Evolutionary conservation across 1,140 invertebrate genomes (phyloP).

Genomic region (Leptopilina clavipes): DNA sequence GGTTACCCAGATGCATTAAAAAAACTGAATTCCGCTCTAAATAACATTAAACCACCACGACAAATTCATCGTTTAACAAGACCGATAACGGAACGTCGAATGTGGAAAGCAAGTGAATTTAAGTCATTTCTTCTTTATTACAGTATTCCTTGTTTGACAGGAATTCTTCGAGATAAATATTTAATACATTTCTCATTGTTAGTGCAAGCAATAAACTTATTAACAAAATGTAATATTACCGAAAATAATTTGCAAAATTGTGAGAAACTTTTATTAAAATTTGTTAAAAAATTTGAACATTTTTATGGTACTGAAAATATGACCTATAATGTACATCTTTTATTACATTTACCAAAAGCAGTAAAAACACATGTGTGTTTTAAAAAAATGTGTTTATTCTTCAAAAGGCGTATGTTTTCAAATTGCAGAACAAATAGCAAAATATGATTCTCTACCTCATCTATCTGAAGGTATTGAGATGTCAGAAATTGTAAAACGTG

Average conservation of each 20-base stretch:
- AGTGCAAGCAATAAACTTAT: background rate
- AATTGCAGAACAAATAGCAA: background rate
- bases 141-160: background rate
- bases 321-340: conserved; percentile 14
- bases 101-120: background rate
- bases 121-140: conserved; percentile 19
- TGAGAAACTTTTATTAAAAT: background rate
- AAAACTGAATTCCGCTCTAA: background rate
- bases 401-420: conserved; percentile 4
- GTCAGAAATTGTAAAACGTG: background rate
- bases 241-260: background rate
- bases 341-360: background rate
- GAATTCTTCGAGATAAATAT: background rate
- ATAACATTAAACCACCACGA: background rate
- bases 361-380: too few species aligned
- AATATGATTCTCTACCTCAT: background rate
- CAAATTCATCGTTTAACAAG: background rate
- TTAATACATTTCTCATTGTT: conserved; percentile 25
- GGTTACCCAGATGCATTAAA: background rate
- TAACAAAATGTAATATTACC: background rate
- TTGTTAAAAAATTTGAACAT: conserved; percentile 12
- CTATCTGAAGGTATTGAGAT: background rate
- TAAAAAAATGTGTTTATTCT: background rate
- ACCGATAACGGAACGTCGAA: background rate
- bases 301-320: background rate